Conservation (phyloP, 2,888 invertebrate species). For the Crioceris asparagi region DNA sequence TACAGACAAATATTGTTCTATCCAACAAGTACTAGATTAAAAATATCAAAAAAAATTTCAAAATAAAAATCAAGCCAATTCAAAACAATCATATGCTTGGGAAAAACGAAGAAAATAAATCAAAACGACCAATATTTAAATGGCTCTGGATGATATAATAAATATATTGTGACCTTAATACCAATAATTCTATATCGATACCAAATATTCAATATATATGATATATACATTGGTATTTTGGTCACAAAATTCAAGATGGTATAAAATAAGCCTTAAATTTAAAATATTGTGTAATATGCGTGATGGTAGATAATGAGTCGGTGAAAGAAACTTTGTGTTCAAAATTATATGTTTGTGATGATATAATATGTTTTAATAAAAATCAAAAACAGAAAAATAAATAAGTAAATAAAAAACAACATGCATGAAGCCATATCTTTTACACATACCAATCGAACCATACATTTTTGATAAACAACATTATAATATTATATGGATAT, state of each 20-base stretch:
- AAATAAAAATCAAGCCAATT: slow-evolving; percentile 23
- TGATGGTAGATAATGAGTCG: slow-evolving; percentile 26
- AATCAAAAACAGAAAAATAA: no score
- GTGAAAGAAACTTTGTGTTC: slow-evolving; percentile 21
- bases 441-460: no score
- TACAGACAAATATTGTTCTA: no score
- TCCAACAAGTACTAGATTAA: no score
- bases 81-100: slow-evolving; percentile 11
- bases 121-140: slow-evolving; percentile 6
- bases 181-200: no score
- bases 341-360: slow-evolving; percentile 24
- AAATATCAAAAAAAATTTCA: slow-evolving; percentile 20
- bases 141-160: no score
- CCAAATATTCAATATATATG: no score
- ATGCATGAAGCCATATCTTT: slow-evolving; percentile 31
- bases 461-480: neutral
- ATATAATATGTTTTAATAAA: slow-evolving; percentile 18
- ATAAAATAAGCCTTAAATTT: slow-evolving; percentile 17
- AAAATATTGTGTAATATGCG: slow-evolving; percentile 21
- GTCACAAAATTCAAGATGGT: neutral
- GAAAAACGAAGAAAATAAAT: slow-evolving; percentile 10
- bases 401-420: slow-evolving; percentile 24
- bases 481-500: neutral
- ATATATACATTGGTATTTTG: no score
- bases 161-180: no score